These are phyloP conservation scores for Mythimna loreyi DNA, from an alignment of 2,888 invertebrate genomes.

Conservation along the genomic window DNA sequence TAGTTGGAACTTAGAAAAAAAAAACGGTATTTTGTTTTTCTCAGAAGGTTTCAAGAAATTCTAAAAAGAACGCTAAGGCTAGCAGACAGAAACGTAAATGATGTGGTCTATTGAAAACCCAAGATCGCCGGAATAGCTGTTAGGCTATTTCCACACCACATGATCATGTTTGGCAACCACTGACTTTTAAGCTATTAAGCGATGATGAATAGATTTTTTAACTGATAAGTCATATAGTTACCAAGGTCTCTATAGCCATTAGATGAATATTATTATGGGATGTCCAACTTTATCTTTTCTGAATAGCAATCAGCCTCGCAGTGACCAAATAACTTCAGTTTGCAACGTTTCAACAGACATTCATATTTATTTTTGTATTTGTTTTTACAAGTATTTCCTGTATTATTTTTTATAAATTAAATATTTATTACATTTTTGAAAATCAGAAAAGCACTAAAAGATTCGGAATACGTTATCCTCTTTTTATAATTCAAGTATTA, in stretches of 20 bases:
- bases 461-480: slow-evolving; percentile 67
- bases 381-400: background rate
- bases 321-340: slow-evolving; percentile 14
- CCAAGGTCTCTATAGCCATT: too few relatives aligned
- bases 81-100: too few relatives aligned
- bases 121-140: too few relatives aligned
- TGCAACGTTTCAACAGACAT: slow-evolving; percentile 3
- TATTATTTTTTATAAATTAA: slow-evolving; percentile 37
- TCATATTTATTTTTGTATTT: slow-evolving; percentile 36
- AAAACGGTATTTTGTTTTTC: background rate
- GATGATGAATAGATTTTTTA: too few relatives aligned
- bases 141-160: background rate
- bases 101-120: background rate
- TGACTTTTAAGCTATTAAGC: too few relatives aligned
- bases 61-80: too few relatives aligned
- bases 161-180: background rate
- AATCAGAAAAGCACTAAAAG: slow-evolving; percentile 81
- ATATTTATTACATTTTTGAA: slow-evolving; percentile 22
- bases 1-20: background rate
- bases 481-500: slow-evolving; percentile 10
- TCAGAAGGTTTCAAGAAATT: background rate
- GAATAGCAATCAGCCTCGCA: background rate
- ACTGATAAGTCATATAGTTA: too few relatives aligned
- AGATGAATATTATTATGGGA: background rate
- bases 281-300: background rate